Evolutionary conservation across 2,888 invertebrate genomes (phyloP).

Genomic region (Lamellibrachia columna): DNA sequence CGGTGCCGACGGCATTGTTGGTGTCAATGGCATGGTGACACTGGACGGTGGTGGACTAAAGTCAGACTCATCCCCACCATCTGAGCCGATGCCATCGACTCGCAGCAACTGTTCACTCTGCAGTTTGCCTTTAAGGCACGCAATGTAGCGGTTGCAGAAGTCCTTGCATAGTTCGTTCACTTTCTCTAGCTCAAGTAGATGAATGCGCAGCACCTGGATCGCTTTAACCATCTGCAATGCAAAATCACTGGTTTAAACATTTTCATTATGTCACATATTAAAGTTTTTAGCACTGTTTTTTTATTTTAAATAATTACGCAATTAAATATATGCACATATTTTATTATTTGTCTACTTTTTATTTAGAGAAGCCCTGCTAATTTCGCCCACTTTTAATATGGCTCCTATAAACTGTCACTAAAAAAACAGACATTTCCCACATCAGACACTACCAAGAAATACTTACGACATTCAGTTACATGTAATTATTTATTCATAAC

Average conservation of each 20-base stretch:
- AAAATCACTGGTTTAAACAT: not conserved
- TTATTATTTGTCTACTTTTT: no score
- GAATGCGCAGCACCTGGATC: conserved; percentile 90
- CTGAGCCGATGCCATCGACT: conserved; percentile 30
- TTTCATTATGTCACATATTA: not conserved
- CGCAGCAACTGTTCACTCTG: conserved; percentile 63
- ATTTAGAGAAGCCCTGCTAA: no score
- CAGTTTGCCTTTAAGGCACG: conserved; percentile 80
- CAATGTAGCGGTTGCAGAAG: conserved; percentile 90
- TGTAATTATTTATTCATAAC: no score
- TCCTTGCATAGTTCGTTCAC: conserved; percentile 94
- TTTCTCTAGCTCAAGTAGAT: conserved; percentile 90
- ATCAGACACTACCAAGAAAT: no score
- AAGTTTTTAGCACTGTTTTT: not conserved
- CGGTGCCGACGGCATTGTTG: not conserved
- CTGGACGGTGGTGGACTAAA: conserved; percentile 36
- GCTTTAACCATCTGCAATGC: conserved; percentile 81
- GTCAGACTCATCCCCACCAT: conserved; percentile 5
- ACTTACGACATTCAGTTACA: no score
- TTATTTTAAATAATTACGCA: not conserved
- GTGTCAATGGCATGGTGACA: conserved; percentile 24
- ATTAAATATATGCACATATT: no score
- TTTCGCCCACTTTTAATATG: no score
- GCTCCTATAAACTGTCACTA: no score
- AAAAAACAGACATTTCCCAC: no score